Evolutionary conservation across 2,888 invertebrate genomes (phyloP).

Genomic region (Hoplodrina ambigua): DNA sequence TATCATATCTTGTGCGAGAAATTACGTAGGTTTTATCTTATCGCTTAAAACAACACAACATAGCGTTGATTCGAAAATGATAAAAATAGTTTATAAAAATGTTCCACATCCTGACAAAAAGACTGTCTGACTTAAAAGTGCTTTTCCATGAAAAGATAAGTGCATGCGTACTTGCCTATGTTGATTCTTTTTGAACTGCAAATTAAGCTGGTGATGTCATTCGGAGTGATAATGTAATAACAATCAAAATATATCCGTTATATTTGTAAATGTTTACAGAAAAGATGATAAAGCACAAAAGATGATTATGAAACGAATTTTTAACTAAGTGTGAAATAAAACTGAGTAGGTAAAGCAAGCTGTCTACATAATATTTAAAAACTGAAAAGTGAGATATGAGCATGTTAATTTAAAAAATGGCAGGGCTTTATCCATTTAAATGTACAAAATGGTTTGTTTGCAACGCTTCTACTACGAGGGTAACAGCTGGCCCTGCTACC

Average conservation of each 20-base stretch:
- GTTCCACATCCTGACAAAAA: constrained; percentile 40
- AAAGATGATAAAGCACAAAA: constrained; percentile 23
- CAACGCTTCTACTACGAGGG: constrained; percentile 76
- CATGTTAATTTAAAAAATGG: constrained; percentile 76
- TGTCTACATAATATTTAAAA: constrained; percentile 25
- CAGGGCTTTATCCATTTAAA: constrained; percentile 70
- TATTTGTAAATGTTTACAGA: constrained; percentile 25
- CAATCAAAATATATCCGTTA: constrained; percentile 33
- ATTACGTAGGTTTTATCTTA: constrained; percentile 61
- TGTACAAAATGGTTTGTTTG: constrained; percentile 79
- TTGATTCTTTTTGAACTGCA: constrained; percentile 39
- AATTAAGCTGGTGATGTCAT: constrained; percentile 62
- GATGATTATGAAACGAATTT: constrained; percentile 15
- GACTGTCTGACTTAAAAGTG: neutral
- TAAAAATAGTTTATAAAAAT: constrained; percentile 45
- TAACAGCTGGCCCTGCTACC: constrained; percentile 85
- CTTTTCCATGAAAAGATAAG: constrained; percentile 33
- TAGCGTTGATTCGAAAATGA: constrained; percentile 56
- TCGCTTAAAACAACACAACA: constrained; percentile 55
- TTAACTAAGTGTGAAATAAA: constrained; percentile 14
- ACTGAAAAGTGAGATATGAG: constrained; percentile 25
- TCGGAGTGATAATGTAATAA: constrained; percentile 37
- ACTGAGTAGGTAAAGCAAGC: neutral
- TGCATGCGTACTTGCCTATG: constrained; percentile 24
- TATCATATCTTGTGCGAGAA: constrained; percentile 52